Evolutionary conservation across 2,797 vertebrate species (phyloP).

Genomic region (Sebastes taczanowskii): DNA sequence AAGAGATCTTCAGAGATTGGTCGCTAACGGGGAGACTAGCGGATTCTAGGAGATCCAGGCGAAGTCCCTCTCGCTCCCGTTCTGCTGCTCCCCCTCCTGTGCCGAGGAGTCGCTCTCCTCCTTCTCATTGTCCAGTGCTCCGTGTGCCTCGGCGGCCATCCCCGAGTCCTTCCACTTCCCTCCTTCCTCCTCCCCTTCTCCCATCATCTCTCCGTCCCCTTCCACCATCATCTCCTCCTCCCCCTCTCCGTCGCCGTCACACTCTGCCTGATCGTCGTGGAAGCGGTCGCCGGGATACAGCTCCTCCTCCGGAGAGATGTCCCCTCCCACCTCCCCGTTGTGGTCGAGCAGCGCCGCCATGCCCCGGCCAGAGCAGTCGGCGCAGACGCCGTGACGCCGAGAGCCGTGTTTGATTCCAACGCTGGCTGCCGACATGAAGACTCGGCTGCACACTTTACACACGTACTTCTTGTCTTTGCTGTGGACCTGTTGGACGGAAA

Average conservation of each 20-base stretch:
- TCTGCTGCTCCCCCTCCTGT: slow-evolving; percentile 86
- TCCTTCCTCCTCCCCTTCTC: slow-evolving; percentile 86
- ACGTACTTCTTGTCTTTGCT: slow-evolving; percentile 99
- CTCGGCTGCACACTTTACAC: slow-evolving; percentile 96
- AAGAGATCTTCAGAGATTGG: slow-evolving; percentile 69
- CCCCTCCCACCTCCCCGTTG: slow-evolving; percentile 84
- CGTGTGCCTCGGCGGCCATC: slow-evolving; percentile 81
- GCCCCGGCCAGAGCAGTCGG: slow-evolving; percentile 91
- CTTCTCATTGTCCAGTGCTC: slow-evolving; percentile 90
- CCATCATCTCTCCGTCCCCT: slow-evolving; percentile 89
- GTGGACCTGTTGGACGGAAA: slow-evolving; percentile 87
- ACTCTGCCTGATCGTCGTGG: slow-evolving; percentile 81
- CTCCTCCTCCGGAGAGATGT: slow-evolving; percentile 90
- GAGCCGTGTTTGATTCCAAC: slow-evolving; percentile 98
- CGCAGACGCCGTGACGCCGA: slow-evolving; percentile 92
- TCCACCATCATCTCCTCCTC: slow-evolving; percentile 88
- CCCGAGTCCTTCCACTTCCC: slow-evolving; percentile 94
- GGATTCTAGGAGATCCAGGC: slow-evolving; percentile 93
- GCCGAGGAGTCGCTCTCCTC: slow-evolving; percentile 92
- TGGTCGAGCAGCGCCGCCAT: slow-evolving; percentile 86
- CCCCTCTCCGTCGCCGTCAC: slow-evolving; percentile 88
- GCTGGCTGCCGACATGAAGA: slow-evolving; percentile 97
- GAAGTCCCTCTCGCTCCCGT: slow-evolving; percentile 92
- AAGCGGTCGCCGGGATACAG: slow-evolving; percentile 87
- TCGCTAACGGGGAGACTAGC: slow-evolving; percentile 17